Evolutionary conservation across 2,113 vertebrate genomes (phyloP).

Genomic region (Anas platyrhynchos): DNA sequence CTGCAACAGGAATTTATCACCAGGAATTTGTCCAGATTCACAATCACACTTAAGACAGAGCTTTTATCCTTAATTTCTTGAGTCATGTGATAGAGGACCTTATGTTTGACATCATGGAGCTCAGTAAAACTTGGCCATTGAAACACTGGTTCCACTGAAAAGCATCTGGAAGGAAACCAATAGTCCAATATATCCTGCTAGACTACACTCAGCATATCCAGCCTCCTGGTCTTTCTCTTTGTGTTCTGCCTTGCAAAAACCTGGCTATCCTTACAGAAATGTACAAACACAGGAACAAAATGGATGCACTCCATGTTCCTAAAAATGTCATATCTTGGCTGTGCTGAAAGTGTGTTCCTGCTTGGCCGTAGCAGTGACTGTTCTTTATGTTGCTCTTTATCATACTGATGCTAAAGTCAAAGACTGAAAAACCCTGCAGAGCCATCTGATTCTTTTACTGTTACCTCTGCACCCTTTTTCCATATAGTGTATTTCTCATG

Average conservation of each 20-base stretch:
- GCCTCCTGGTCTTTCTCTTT: slow-evolving; percentile 56
- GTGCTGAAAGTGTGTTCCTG: not conserved
- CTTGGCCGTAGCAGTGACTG: slow-evolving; percentile 15
- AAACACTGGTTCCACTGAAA: slow-evolving; percentile 58
- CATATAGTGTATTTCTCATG: not conserved
- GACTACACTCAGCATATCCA: slow-evolving; percentile 24
- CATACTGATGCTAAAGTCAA: slow-evolving; percentile 1
- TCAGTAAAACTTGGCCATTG: slow-evolving; percentile 43
- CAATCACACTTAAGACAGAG: slow-evolving; percentile 3
- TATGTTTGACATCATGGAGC: not conserved
- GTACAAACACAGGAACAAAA: slow-evolving; percentile 47
- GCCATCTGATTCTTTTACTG: slow-evolving; percentile 41
- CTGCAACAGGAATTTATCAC: not conserved
- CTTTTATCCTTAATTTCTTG: slow-evolving; percentile 40
- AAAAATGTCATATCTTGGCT: slow-evolving; percentile 53
- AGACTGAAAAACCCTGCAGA: not conserved
- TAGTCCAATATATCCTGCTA: slow-evolving; percentile 25
- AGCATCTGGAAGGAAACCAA: slow-evolving; percentile 56
- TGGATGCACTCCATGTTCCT: slow-evolving; percentile 58
- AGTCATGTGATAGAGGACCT: slow-evolving; percentile 10
- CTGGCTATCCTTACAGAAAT: slow-evolving; percentile 41
- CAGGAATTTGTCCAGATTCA: slow-evolving; percentile 37
- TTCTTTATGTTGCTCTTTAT: slow-evolving; percentile 43
- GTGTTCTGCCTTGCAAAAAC: slow-evolving; percentile 37
- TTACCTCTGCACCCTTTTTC: slow-evolving; percentile 31